Base-by-base conservation (phyloP, 2,113 vertebrate species). In the Bubalus kerabau region DNA sequence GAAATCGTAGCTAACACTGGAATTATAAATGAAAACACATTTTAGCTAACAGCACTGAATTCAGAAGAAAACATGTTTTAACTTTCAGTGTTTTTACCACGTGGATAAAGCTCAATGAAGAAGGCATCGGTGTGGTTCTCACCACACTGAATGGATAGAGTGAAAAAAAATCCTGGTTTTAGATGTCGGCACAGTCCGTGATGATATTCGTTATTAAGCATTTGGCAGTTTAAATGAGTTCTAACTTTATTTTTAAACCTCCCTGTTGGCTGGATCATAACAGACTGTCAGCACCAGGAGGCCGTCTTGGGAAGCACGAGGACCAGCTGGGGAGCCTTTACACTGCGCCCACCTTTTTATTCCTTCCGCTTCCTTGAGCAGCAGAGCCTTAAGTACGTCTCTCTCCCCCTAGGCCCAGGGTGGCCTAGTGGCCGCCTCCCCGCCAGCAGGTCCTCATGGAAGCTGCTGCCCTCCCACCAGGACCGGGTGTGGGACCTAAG, bases 241-340 rank as follows among this genome's bases (percentile, higher is more conserved):
- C 57, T 80, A 16, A 23, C 24, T 95, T 54, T 62, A 60, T 56
- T 56, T 62, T 94, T 80, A 87, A 54, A 60, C 24, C 32, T 71
- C 60, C 48, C 28, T 46, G 12, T 28, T 30, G 62, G 40, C 83
- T 76, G 46, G 54, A 67, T 52, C 24, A 26, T n/a, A 57, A 24
- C 15, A 46, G 11, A 19, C 32, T 54, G 43, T 56, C 36, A 36
- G 1, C 11, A 1, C 28, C 32, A 21, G 93, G 48, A 46, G 40
- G 24, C 40, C 3, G 4, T 24, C 4, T 5, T 30, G 56, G 24
- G 15, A 90, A 60, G 52, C 59, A 54, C 5, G 32, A 24, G 78
- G 32, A 86, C 80, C 48, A 10, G 14, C 24, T 8, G 36, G 5
- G 30, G 17, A 54, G 19, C 17, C 17, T 12, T 14, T 13, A 26